These are phyloP conservation scores for Eulemur albifrons DNA, from an alignment of 2,797 vertebrate species.

Conservation along the genomic window DNA sequence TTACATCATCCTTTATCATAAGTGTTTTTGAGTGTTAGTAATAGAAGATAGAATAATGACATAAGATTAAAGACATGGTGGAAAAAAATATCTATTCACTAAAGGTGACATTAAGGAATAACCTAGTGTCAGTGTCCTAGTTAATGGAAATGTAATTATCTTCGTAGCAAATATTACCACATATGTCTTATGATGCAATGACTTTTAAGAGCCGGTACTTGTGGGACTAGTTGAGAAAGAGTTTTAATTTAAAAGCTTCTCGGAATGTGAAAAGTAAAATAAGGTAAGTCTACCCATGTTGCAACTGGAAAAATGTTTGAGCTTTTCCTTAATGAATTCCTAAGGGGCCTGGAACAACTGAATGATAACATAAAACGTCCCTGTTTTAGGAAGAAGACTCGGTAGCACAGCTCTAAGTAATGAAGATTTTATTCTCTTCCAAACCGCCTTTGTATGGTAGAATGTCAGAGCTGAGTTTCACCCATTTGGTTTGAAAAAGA, in stretches of 20 bases:
- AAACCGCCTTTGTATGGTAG: neutral
- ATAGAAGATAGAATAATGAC: neutral
- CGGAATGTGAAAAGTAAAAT: slow-evolving; percentile 1
- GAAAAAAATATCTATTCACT: neutral
- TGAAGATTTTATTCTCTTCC: neutral
- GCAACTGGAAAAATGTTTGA: neutral
- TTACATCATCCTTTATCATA: slow-evolving; percentile 9
- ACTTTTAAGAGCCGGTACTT: slow-evolving; percentile 5
- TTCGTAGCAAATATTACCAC: slow-evolving; percentile 55
- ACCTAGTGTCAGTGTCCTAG: slow-evolving; percentile 28
- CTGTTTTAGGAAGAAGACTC: neutral
- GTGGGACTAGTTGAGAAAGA: neutral
- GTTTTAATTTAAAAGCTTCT: slow-evolving; percentile 3
- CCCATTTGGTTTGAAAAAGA: neutral
- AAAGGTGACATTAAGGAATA: slow-evolving; percentile 25
- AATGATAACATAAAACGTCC: neutral
- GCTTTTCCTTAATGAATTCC: neutral
- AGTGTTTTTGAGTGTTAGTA: neutral
- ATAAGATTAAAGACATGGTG: slow-evolving; percentile 1
- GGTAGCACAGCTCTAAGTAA: neutral
- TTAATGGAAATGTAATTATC: slow-evolving; percentile 46
- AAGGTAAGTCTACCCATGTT: neutral
- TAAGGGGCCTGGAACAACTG: neutral
- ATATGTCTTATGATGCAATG: slow-evolving; percentile 26
- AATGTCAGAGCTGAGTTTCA: neutral